Conservation (phyloP, 2,888 invertebrate species). For the Xestobium rufovillosum region DNA sequence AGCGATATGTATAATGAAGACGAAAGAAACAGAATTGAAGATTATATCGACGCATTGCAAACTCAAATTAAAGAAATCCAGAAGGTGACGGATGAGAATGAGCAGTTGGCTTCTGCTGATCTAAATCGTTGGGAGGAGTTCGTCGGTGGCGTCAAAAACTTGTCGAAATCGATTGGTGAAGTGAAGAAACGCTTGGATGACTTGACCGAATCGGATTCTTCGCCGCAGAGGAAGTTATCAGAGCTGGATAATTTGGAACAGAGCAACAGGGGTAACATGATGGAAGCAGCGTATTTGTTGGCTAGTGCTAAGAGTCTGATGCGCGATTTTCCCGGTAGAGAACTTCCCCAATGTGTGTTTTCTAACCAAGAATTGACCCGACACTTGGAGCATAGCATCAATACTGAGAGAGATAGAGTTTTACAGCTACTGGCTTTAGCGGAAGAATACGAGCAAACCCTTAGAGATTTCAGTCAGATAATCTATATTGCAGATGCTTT, state of each 20-base stretch:
- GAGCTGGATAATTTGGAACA: conserved; percentile 64
- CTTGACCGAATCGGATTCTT: conserved; percentile 54
- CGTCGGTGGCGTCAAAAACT: conserved; percentile 53
- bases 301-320: conserved; percentile 55
- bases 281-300: conserved; percentile 55
- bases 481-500: conserved; percentile 76
- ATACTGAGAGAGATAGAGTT: conserved; percentile 66
- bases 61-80: conserved; percentile 65
- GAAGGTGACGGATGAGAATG: conserved; percentile 55
- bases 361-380: conserved; percentile 58
- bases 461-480: conserved; percentile 80
- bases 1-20: conserved; percentile 45
- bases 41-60: conserved; percentile 53
- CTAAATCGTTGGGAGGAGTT: conserved; percentile 67
- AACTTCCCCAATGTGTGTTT: conserved; percentile 61
- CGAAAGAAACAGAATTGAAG: conserved; percentile 45
- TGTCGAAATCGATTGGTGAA: conserved; percentile 47
- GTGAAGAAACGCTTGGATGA: conserved; percentile 50
- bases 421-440: conserved; percentile 67
- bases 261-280: conserved; percentile 55
- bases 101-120: conserved; percentile 50
- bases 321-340: conserved; percentile 61
- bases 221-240: conserved; percentile 60
- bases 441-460: conserved; percentile 81
- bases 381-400: conserved; percentile 62